These are phyloP conservation scores for Drosophila tristis DNA, from an alignment of 1,140 invertebrate species.

Conservation along the genomic window DNA sequence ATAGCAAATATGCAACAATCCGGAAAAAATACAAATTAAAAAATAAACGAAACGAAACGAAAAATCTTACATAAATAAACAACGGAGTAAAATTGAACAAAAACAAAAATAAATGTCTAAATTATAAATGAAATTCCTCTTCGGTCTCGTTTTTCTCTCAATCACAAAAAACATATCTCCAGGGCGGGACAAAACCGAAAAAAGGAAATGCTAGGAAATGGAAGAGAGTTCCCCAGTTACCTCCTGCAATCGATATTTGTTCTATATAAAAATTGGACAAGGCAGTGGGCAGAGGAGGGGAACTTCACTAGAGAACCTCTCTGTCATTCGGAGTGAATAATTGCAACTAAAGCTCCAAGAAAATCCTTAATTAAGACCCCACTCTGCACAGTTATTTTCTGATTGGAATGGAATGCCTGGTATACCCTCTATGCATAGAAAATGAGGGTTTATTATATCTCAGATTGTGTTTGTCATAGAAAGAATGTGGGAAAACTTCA, in stretches of 20 bases:
- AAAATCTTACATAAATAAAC: slow-evolving; percentile 48
- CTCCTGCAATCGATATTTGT: slow-evolving; percentile 41
- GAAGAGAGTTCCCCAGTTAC: background rate
- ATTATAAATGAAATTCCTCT: slow-evolving; percentile 63
- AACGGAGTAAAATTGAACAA: slow-evolving; percentile 59
- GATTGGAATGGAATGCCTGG: too few species aligned
- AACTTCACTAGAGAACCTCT: background rate
- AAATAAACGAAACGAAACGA: slow-evolving; percentile 44
- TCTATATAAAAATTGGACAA: slow-evolving; percentile 21
- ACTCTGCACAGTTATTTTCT: background rate
- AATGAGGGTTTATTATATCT: too few species aligned
- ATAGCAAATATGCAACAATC: slow-evolving; percentile 43
- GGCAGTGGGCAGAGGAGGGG: background rate
- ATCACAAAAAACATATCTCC: slow-evolving; percentile 16
- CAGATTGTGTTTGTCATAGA: slow-evolving; percentile 5
- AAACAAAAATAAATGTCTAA: slow-evolving; percentile 81
- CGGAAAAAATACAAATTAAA: slow-evolving; percentile 41
- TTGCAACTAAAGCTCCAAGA: slow-evolving; percentile 39
- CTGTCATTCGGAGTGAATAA: slow-evolving; percentile 25
- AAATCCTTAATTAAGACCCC: slow-evolving; percentile 47
- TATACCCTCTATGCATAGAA: too few species aligned
- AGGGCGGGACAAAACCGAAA: background rate
- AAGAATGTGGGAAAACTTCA: too few species aligned
- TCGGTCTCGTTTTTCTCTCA: slow-evolving; percentile 25
- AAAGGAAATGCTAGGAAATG: background rate